Base-by-base conservation (phyloP, 2,797 vertebrate genomes). In the Nasua narica region DNA sequence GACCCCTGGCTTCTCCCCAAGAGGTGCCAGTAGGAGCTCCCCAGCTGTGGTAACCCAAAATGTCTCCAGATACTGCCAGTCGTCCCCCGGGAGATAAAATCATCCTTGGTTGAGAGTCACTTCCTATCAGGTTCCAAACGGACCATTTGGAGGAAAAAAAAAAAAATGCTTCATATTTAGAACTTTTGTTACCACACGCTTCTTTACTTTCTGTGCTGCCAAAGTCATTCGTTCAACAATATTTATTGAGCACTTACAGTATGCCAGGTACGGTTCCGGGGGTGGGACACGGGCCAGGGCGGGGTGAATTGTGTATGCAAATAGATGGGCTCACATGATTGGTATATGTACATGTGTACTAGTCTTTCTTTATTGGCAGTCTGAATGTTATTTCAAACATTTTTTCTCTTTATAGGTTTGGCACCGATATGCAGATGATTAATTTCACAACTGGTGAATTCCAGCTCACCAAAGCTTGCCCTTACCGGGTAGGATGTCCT, bases 401-500 rank as follows among this genome's bases (percentile, higher is more conserved):
- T 58, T 83, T 87, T 65, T 78, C 79, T n/a, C 32, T 98, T 50
- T 98, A 87, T 97, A 99, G 99, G 99, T 99, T 98, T 14, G 98
- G 99, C 89, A 98, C 99, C 90, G 99, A 99, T 96, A 98, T 98
- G 6, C 98, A 99, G 60, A 98, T 98, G 60, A 98, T 99, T 98
- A 99, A 99, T 98, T 98, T 99, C 98, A 99, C 99, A 96, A 99
- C 99, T 60, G 98, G 97, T 4, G 99, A 99, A 98, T 99, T 99
- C 98, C 99, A 98, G 74, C 98, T 99, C 67, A 96, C 99, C 95
- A 97, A 98, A 79, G 98, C 98, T 96, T 98, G 98, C 96, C 95
- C 97, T 95, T 97, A 97, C 79, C 85, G 27, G 98, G 99, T 99
- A 98, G 98, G 98, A 95, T 94, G 85, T 58, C 37, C 37, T 50